These are phyloP conservation scores for Drosophila mimica DNA, from an alignment of 2,888 invertebrate species.

Conservation along the genomic window DNA sequence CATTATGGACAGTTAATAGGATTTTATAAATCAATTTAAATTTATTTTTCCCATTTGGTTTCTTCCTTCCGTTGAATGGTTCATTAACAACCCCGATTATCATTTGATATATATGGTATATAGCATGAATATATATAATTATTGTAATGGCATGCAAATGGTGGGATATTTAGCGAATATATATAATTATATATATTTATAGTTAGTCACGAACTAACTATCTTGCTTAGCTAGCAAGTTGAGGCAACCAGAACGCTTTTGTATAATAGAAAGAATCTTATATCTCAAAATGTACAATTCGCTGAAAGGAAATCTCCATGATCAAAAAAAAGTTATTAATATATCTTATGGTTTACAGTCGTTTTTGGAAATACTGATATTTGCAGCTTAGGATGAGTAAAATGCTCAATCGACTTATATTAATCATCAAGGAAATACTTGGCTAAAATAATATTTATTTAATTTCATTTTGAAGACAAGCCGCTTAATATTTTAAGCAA, in stretches of 20 bases:
- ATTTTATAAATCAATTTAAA: constrained; percentile 35
- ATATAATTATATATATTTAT: background rate
- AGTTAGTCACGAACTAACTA: background rate
- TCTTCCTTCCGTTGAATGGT: constrained; percentile 44
- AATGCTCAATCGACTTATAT: background rate
- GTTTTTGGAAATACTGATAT: background rate
- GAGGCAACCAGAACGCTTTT: background rate
- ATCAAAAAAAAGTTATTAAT: background rate
- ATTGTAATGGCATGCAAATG: constrained; percentile 37
- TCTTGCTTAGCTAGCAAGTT: background rate
- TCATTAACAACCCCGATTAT: constrained; percentile 30
- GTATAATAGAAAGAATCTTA: background rate
- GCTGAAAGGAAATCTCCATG: background rate
- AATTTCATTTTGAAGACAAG: background rate
- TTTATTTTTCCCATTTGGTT: constrained; percentile 36
- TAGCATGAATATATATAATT: constrained; percentile 17
- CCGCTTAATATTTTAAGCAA: background rate
- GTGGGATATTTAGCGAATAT: background rate
- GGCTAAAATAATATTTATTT: background rate
- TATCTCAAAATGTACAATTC: background rate
- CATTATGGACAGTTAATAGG: constrained; percentile 41
- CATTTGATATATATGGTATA: constrained; percentile 2
- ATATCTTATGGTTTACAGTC: background rate
- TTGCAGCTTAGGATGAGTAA: background rate
- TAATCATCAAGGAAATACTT: background rate